Base-by-base conservation (phyloP, 2,888 invertebrate genomes). In the Pachycephus smyrnensis region DNA sequence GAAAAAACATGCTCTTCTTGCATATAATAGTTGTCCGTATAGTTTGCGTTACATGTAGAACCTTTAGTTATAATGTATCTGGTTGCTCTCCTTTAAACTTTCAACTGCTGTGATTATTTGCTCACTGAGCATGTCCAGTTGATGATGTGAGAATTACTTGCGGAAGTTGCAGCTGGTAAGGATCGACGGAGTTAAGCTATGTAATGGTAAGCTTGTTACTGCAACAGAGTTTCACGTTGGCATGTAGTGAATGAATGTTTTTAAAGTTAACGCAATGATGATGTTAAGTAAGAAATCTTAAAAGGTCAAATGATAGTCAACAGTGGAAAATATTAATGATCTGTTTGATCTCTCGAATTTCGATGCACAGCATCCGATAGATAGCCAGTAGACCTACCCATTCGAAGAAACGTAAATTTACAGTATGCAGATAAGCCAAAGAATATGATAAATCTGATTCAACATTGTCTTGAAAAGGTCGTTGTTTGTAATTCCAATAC, bases 1-100 rank as follows among this genome's bases (percentile, higher is more conserved):
- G 86, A 85, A 83, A 77, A 76, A 83, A 82, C 82, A 82, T 80
- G 83, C 82, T 85, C 81, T 81, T 86, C 84, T 86, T 83, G 81
- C 79, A 84, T 80, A 83, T 82, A 77, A 79, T 77, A 68, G 31
- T 76, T 76, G 37, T 69, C 12, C 68, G 40, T 76, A 37, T 71
- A n/a, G 69, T 75, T 76, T 23, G 55, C 55, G 6, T 55, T 36
- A 75, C 75, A 73, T 73, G 12, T 33, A 30, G 23, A 33, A 33
- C 33, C 71, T 33, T 71, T 33, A 33, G 11, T 36, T 36, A 12
- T 36, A 74, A 74, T 55, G 23, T 55, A 23, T 55, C 23, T 55
- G 55, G 55, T 55, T 23, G 9, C 9, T 23, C 55, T 55, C 23
- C 15, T 23, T 23, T 55, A 23, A 55, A 55, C 55, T 55, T 55